Conservation (phyloP, 2,113 vertebrate genomes). For the Meleagris gallopavo region DNA sequence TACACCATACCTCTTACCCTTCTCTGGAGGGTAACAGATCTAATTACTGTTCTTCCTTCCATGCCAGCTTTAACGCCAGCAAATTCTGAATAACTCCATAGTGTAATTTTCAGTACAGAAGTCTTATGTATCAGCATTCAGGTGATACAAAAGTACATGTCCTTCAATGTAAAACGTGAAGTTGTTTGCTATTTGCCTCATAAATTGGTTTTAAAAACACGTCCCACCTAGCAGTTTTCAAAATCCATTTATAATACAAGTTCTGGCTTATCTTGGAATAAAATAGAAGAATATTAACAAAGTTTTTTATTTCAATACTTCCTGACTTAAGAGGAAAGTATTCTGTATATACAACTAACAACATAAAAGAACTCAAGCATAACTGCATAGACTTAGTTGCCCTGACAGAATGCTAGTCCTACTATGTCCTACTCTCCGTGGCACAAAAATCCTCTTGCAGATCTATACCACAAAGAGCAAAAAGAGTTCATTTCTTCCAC, state of each 20-base stretch:
- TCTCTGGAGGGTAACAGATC: conserved; percentile 62
- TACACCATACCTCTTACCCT: conserved; percentile 54
- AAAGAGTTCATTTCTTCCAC: neutral
- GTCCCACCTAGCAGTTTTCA: neutral
- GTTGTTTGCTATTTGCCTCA: neutral
- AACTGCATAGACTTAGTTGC: neutral
- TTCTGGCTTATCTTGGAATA: neutral
- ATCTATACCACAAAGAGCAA: neutral
- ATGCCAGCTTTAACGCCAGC: conserved; percentile 49
- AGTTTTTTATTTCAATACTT: too few relatives aligned
- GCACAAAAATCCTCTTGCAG: neutral
- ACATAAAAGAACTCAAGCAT: neutral
- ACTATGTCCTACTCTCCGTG: fast-evolving
- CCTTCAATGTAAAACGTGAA: neutral
- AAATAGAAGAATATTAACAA: neutral
- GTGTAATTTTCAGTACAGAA: conserved; percentile 25
- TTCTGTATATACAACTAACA: neutral
- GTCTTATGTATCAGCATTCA: neutral
- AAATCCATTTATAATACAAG: neutral
- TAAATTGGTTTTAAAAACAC: neutral
- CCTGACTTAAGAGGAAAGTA: neutral
- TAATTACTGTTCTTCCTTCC: conserved; percentile 69
- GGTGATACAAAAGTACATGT: conserved; percentile 13
- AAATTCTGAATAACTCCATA: conserved; percentile 31
- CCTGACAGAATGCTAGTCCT: neutral